phyloP scores from a whole-genome alignment of 64 coral and sea anemone genomes.

The Pocillopora verrucosa region DNA sequence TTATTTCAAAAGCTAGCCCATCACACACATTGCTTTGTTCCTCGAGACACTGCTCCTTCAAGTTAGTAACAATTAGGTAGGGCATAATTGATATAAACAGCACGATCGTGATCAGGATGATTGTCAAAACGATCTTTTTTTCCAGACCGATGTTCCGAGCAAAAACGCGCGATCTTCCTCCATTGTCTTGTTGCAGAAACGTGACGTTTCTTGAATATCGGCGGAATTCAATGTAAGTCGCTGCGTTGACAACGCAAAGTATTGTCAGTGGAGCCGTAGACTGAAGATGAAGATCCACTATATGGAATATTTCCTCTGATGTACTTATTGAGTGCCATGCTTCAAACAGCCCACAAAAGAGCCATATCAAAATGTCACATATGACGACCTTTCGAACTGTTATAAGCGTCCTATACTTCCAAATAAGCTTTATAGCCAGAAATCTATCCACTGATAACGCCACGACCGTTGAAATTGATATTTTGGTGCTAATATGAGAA shows the following conservation, averaged over 20 bases:
- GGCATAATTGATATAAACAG: constrained; percentile 59
- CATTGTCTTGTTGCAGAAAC: not conserved
- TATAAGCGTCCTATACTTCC: constrained; percentile 56
- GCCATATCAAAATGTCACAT: constrained; percentile 45
- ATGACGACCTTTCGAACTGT: constrained; percentile 31
- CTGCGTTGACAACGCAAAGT: constrained; percentile 21
- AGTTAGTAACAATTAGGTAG: constrained; percentile 49
- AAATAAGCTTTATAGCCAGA: constrained; percentile 50
- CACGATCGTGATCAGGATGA: constrained; percentile 60
- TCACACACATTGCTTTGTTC: constrained; percentile 20
- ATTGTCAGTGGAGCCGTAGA: constrained; percentile 56
- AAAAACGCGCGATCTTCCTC: not conserved
- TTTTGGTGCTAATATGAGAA: constrained; percentile 64
- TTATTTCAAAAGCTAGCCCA: constrained; percentile 8
- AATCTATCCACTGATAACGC: constrained; percentile 75
- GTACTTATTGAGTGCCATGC: constrained; percentile 40
- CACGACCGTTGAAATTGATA: constrained; percentile 68
- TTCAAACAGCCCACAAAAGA: constrained; percentile 54
- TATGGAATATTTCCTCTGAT: constrained; percentile 33
- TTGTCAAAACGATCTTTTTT: constrained; percentile 64
- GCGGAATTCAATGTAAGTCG: constrained; percentile 69
- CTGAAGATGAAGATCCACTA: constrained; percentile 72
- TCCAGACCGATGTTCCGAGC: constrained; percentile 51
- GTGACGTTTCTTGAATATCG: constrained; percentile 64
- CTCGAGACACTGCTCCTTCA: constrained; percentile 32